These are phyloP conservation scores for Saturnia japonica DNA, from an alignment of 2,888 invertebrate species.

Conservation along the genomic window DNA sequence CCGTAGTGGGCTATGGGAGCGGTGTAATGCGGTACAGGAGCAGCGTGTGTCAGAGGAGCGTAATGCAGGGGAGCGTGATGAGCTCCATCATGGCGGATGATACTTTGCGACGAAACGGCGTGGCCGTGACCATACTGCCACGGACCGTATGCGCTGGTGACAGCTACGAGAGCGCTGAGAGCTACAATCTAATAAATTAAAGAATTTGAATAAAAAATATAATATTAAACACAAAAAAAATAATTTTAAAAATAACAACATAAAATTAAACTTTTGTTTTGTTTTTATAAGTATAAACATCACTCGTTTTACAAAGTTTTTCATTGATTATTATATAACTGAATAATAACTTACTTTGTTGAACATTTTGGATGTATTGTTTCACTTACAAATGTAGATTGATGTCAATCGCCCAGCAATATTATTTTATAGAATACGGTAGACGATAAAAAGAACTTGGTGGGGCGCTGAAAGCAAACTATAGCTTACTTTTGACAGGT, in stretches of 20 bases:
- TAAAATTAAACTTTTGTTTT: not conserved
- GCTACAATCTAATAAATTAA: conserved; percentile 60
- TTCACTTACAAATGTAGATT: conserved; percentile 46
- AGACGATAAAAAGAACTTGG: conserved; percentile 20
- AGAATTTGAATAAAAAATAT: conserved; percentile 1
- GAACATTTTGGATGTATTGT: conserved; percentile 33
- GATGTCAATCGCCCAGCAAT: conserved; percentile 47
- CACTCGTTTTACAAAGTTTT: not conserved
- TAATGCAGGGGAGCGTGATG: conserved; percentile 51
- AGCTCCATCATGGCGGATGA: conserved; percentile 60
- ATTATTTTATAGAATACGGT: conserved; percentile 39
- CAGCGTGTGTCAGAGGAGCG: conserved; percentile 33
- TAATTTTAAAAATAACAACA: not conserved
- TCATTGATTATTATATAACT: not conserved
- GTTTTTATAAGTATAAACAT: too few species aligned
- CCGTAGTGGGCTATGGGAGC: conserved; percentile 40
- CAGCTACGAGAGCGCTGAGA: conserved; percentile 62
- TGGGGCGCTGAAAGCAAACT: conserved; percentile 29
- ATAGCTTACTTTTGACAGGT: conserved; percentile 7
- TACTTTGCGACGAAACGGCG: conserved; percentile 63
- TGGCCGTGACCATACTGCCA: conserved; percentile 48
- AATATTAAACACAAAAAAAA: too few species aligned
- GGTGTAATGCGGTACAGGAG: conserved; percentile 27
- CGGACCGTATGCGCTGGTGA: conserved; percentile 72
- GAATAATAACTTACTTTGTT: conserved; percentile 53